A percentile compares a stretch with the other conserved stretches of the same genome.
Evolutionary conservation across 2,113 vertebrate species (phyloP).

Genomic region (Orycteropus afer): DNA sequence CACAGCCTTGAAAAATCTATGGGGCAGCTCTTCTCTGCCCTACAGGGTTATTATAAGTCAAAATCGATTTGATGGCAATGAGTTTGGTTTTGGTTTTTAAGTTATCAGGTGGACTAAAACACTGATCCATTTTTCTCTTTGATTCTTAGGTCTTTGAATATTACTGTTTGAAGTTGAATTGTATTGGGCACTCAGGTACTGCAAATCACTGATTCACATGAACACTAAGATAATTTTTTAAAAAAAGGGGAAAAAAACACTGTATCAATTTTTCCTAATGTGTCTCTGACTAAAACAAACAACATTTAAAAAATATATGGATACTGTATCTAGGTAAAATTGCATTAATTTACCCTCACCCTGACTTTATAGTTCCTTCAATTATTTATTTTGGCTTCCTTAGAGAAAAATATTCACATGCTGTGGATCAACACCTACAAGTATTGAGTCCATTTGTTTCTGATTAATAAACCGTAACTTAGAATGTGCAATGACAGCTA

Average conservation of each 20-base stretch:
- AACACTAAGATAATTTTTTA: not conserved
- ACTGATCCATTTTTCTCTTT: not conserved
- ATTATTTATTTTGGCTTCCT: not conserved
- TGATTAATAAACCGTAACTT: not conserved
- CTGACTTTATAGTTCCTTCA: not conserved
- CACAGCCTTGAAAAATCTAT: not conserved
- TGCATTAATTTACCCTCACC: not conserved
- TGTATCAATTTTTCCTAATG: not conserved
- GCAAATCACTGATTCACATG: not conserved
- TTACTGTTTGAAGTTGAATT: not conserved
- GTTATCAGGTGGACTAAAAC: not conserved
- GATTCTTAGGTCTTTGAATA: slow-evolving; percentile 45
- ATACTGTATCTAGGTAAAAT: not conserved
- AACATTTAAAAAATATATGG: not conserved
- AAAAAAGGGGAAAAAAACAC: not conserved
- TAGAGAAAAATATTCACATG: accelerated
- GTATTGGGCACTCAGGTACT: not conserved
- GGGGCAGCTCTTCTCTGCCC: not conserved
- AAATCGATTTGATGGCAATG: not conserved
- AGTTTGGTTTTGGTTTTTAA: not conserved
- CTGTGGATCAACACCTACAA: not conserved
- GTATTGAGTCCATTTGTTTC: not conserved
- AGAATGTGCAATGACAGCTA: not conserved
- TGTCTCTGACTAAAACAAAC: not conserved
- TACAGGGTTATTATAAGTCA: not conserved